Conservation (phyloP, 2,888 invertebrate species). For the Slavum lentiscoides region DNA sequence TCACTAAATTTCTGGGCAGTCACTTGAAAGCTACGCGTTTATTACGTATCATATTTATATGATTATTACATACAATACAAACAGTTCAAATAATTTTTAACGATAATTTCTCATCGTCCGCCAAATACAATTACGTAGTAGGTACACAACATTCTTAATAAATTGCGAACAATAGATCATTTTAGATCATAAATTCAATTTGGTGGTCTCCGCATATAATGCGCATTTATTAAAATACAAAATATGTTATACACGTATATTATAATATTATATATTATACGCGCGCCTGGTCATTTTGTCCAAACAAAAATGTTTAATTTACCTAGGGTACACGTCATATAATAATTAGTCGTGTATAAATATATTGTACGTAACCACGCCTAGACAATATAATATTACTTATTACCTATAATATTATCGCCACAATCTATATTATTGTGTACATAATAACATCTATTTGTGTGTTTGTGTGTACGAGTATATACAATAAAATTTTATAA, state of each 20-base stretch:
- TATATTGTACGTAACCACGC: conserved; percentile 2
- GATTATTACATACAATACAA: too few species aligned
- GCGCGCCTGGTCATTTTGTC: neutral
- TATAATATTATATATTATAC: neutral
- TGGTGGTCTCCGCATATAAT: too few species aligned
- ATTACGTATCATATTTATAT: too few species aligned
- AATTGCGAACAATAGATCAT: conserved; percentile 9
- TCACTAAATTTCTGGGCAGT: too few species aligned
- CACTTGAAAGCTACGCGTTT: too few species aligned
- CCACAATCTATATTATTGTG: neutral
- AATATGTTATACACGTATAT: neutral
- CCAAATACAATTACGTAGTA: too few species aligned
- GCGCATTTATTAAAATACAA: too few species aligned
- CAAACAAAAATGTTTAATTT: neutral
- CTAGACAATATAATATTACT: conserved; percentile 25
- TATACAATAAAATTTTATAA: neutral
- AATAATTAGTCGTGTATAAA: neutral
- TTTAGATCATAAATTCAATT: neutral
- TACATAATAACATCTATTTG: too few species aligned
- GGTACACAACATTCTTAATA: neutral
- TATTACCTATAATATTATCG: neutral
- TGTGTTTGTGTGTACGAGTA: too few species aligned
- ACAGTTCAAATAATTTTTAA: too few species aligned
- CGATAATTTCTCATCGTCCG: too few species aligned
- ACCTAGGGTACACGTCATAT: neutral